Evolutionary conservation across 2,797 vertebrate genomes (phyloP).

Genomic region (Aldrovandia affinis): DNA sequence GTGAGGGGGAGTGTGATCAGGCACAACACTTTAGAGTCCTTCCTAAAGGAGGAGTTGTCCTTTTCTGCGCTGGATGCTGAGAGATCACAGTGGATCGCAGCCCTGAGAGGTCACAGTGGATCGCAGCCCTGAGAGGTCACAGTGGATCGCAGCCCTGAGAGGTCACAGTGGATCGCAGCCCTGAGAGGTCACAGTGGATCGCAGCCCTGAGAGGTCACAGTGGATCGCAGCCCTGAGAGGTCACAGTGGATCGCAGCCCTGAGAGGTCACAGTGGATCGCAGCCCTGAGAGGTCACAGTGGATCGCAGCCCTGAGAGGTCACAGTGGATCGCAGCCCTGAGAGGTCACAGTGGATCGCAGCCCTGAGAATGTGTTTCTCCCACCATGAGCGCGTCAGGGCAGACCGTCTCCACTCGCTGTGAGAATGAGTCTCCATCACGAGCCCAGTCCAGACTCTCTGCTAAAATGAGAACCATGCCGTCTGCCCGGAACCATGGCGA

Average conservation of each 20-base stretch:
- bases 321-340: slow-evolving; percentile 16
- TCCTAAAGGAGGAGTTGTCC: neutral
- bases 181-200: neutral
- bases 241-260: slow-evolving; percentile 11
- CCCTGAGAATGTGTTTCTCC: slow-evolving; percentile 37
- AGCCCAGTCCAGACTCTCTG: slow-evolving; percentile 43
- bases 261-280: neutral
- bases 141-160: slow-evolving; percentile 12
- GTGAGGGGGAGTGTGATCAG: neutral
- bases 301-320: slow-evolving; percentile 9
- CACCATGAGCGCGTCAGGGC: slow-evolving; percentile 23
- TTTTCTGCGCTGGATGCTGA: neutral
- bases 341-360: too few species aligned
- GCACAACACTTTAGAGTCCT: neutral
- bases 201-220: neutral
- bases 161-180: slow-evolving; percentile 6
- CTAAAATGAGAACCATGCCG: slow-evolving; percentile 61
- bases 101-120: neutral
- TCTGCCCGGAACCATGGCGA: slow-evolving; percentile 61
- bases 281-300: neutral
- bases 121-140: neutral
- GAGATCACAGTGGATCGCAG: neutral
- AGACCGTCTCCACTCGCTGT: slow-evolving; percentile 44
- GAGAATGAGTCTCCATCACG: slow-evolving; percentile 43
- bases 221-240: slow-evolving; percentile 11